Evolutionary conservation across 2,797 vertebrate species (phyloP).

Genomic region (Atherinosoma microstoma): DNA sequence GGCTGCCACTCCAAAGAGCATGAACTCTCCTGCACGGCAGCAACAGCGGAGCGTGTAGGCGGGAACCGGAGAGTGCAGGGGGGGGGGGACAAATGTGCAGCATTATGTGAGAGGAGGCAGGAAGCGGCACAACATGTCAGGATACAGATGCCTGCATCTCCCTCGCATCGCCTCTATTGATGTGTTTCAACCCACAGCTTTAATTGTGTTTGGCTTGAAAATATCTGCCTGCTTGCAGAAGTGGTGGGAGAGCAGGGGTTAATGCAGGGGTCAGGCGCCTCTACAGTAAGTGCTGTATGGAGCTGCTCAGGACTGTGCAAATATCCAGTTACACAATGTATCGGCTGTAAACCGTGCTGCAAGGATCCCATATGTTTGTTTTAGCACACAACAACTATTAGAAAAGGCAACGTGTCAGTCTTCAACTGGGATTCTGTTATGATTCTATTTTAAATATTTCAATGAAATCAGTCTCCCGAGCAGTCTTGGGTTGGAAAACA

Average conservation of each 20-base stretch:
- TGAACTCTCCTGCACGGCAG: slow-evolving; percentile 57
- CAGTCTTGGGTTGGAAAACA: slow-evolving; percentile 8
- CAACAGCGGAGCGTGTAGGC: slow-evolving; percentile 45
- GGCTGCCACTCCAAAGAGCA: slow-evolving; percentile 63
- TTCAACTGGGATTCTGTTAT: neutral
- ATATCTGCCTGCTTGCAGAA: slow-evolving; percentile 40
- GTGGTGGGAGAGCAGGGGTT: slow-evolving; percentile 65
- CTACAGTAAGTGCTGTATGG: slow-evolving; percentile 49
- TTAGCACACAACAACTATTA: slow-evolving; percentile 8
- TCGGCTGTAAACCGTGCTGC: slow-evolving; percentile 19
- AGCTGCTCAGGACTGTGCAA: slow-evolving; percentile 49
- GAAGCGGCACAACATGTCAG: slow-evolving; percentile 67
- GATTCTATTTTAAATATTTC: neutral
- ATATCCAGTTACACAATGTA: slow-evolving; percentile 48
- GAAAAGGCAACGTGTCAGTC: neutral
- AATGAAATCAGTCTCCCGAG: neutral
- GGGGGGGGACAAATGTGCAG: slow-evolving; percentile 64
- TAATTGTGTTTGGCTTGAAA: slow-evolving; percentile 77
- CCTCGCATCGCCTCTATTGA: slow-evolving; percentile 62
- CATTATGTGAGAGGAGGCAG: slow-evolving; percentile 74
- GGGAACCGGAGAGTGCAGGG: slow-evolving; percentile 21
- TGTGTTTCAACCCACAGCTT: slow-evolving; percentile 76
- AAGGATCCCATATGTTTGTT: slow-evolving; percentile 32
- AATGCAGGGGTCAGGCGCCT: slow-evolving; percentile 67
- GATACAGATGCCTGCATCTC: slow-evolving; percentile 69